Evolutionary conservation across 2,113 vertebrate genomes (phyloP), one percentile per base, ranked within the genome.

Genomic region (Halichoeres trimaculatus): DNA sequence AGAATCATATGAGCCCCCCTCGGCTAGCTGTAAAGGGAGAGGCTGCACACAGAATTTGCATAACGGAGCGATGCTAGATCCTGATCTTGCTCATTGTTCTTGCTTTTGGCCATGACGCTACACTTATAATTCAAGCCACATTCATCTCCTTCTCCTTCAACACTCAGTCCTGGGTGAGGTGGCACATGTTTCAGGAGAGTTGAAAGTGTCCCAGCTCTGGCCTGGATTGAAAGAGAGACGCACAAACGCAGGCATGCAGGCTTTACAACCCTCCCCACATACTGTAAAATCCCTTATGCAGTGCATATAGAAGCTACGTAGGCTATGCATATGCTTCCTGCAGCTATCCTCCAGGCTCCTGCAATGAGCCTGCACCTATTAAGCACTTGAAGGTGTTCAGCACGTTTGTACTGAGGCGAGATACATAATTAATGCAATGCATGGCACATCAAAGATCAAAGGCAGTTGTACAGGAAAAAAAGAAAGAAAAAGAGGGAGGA

Each of bases 351-450:
- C 40, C 2, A 87, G 89, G 90, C 87, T 62, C 30, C 74, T 73
- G 80, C 17, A 67, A 86, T 85, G 81, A 90, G 70, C 83, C 55
- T 35, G 64, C 78, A 83, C 68, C 61, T 65, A 34, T 82, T 72
- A 80, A 85, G 82, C 70, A 81, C 87, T 90, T 53, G 75, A 90
- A 92, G 89, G 90, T 91, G 87, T 87, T 90, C 62, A 4, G 75
- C 56, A 73, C 74, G 26, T 83, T 91, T 86, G 81, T 56, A 51
- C 81, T 71, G 70, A 90, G 86, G 85, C 83, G 10, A 72, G 76
- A 92, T 93, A 60, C 87, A 93, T 94, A 91, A 93, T 94, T 93
- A 94, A 93, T 93, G 90, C 68, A 66, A 82, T 77, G 85, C 87
- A 80, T 81, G 90, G 90, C 84, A 81, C 88, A 90, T 90, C 81